Evolutionary conservation across 2,113 vertebrate genomes (phyloP).

Genomic region (Laterallus jamaicensis): DNA sequence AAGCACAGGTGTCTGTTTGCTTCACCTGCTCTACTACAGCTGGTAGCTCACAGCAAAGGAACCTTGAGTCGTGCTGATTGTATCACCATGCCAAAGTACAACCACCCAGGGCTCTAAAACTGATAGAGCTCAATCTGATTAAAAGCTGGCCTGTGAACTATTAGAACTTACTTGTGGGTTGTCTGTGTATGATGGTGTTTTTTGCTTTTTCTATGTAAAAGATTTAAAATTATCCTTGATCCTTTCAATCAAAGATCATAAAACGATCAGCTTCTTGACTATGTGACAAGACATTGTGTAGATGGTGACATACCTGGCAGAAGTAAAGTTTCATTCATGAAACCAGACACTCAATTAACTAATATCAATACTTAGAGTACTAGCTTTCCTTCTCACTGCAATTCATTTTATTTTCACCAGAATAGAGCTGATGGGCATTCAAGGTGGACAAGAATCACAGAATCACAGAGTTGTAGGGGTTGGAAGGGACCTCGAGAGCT

Average conservation of each 20-base stretch:
- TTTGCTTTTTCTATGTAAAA: background rate
- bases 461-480: too few species aligned
- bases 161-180: background rate
- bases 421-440: background rate
- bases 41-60: background rate
- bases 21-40: fast-evolving
- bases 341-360: background rate
- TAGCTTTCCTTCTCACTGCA: background rate
- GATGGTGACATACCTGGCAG: background rate
- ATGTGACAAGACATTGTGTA: background rate
- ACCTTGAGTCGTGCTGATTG: background rate
- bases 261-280: background rate
- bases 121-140: background rate
- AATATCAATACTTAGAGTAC: background rate
- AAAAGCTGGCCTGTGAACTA: background rate
- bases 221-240: background rate
- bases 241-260: background rate
- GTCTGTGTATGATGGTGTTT: too few species aligned
- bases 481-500: too few species aligned
- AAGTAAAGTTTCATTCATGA: background rate
- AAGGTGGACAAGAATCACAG: background rate
- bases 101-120: background rate
- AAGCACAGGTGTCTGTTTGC: background rate
- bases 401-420: background rate
- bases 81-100: background rate